Percentiles rank a stretch among this genome's conserved stretches.
These are phyloP conservation scores for Talpa occidentalis DNA, from an alignment of 2,113 vertebrate genomes.

Conservation along the genomic window DNA sequence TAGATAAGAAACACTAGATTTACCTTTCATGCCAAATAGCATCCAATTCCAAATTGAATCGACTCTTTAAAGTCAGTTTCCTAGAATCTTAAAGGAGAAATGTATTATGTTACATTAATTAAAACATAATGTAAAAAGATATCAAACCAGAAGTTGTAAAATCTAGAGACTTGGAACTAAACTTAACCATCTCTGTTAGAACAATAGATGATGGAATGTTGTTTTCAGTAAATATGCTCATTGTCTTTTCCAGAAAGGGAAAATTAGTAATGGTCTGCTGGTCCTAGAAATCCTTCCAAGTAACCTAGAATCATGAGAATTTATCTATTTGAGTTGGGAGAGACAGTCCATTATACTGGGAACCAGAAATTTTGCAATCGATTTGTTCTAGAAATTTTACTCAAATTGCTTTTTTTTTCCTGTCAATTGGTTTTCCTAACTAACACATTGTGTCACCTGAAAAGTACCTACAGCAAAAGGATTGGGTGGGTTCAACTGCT, in stretches of 20 bases:
- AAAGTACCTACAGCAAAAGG: not conserved
- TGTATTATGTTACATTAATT: not conserved
- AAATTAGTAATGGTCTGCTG: not conserved
- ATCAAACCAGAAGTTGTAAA: not conserved
- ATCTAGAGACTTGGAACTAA: not conserved
- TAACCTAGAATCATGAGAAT: not conserved
- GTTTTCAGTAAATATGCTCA: not conserved
- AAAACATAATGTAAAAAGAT: constrained; percentile 8
- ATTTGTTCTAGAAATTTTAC: constrained; percentile 2
- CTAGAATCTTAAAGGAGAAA: constrained; percentile 45
- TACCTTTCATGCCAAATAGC: not conserved
- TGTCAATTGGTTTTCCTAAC: not conserved
- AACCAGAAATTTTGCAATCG: not conserved
- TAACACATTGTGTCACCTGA: not conserved
- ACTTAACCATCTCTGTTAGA: not conserved
- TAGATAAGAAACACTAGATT: constrained; percentile 24
- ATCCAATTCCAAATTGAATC: constrained; percentile 41
- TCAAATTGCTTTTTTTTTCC: not conserved
- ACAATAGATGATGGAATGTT: not conserved
- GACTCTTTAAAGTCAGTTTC: constrained; percentile 1
- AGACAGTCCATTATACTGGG: not conserved
- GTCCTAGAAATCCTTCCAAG: not conserved
- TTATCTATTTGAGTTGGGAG: not conserved
- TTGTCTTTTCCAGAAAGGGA: constrained; percentile 30
- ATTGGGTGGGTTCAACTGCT: not conserved